phyloP scores from a whole-genome alignment of 2,113 vertebrate species.

The Phocoena sinus region DNA sequence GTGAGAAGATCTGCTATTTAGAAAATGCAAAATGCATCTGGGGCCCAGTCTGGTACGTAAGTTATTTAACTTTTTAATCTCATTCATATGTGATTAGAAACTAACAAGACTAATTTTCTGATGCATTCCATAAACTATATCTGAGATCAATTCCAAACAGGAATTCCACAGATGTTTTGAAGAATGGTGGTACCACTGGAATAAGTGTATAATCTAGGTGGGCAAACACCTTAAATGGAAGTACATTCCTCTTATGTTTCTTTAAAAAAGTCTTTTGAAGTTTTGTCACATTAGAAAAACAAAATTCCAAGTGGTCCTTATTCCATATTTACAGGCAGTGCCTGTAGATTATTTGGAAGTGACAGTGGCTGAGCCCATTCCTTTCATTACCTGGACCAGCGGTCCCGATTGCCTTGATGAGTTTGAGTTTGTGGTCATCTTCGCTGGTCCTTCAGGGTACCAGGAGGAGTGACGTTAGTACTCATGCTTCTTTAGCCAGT shows the following conservation, averaged over 20 bases:
- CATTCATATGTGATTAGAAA: conserved; percentile 62
- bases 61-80: conserved; percentile 61
- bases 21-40: conserved; percentile 66
- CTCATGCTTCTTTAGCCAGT: background rate
- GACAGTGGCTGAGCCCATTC: accelerated
- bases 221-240: background rate
- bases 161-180: background rate
- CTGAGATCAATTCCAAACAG: background rate
- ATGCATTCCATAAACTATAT: background rate
- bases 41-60: conserved; percentile 56
- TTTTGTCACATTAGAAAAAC: background rate
- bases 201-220: background rate
- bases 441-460: background rate
- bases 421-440: background rate
- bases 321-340: background rate
- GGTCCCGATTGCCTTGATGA: background rate
- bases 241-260: background rate
- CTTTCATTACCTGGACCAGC: background rate
- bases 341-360: background rate
- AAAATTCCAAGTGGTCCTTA: background rate
- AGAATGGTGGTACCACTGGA: background rate
- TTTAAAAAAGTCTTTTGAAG: background rate
- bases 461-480: background rate
- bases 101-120: background rate
- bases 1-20: conserved; percentile 57